A percentile compares a stretch with the other conserved stretches of the same genome.
Evolutionary conservation across 2,113 vertebrate genomes (phyloP).

Genomic region (Macheiramphus alcinus): DNA sequence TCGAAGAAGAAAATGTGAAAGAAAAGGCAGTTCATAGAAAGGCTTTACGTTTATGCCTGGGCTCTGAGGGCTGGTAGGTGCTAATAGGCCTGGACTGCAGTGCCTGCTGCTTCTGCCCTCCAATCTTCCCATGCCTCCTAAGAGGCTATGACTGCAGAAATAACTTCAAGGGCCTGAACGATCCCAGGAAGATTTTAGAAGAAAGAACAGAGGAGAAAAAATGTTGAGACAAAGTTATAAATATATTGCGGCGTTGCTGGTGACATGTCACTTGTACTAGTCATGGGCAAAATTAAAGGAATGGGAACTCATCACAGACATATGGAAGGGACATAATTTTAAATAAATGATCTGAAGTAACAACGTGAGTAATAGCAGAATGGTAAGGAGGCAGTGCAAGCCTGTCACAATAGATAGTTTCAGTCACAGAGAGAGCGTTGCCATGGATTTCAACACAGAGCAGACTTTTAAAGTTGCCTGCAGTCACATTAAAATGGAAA

Average conservation of each 20-base stretch:
- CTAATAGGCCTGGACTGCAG: neutral
- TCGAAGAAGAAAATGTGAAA: neutral
- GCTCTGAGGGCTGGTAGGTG: neutral
- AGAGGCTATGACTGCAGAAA: neutral
- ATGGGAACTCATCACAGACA: neutral
- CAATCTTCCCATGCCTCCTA: fast-evolving
- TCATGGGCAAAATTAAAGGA: neutral
- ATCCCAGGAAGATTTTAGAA: neutral
- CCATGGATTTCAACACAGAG: neutral
- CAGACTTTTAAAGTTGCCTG: neutral
- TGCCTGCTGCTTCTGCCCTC: neutral
- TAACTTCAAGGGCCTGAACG: neutral
- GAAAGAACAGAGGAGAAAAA: neutral
- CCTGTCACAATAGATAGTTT: neutral
- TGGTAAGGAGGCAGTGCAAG: neutral
- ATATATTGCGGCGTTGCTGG: neutral
- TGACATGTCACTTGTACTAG: neutral
- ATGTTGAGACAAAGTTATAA: neutral
- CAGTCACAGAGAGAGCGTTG: neutral
- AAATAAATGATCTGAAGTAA: neutral
- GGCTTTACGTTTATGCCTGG: neutral
- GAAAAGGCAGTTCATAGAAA: neutral
- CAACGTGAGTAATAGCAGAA: neutral
- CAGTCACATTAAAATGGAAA: neutral
- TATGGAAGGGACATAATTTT: neutral